Evolutionary conservation across 2,113 vertebrate genomes (phyloP), one percentile per base, ranked within the genome.

Genomic region (Festucalex cinctus): DNA sequence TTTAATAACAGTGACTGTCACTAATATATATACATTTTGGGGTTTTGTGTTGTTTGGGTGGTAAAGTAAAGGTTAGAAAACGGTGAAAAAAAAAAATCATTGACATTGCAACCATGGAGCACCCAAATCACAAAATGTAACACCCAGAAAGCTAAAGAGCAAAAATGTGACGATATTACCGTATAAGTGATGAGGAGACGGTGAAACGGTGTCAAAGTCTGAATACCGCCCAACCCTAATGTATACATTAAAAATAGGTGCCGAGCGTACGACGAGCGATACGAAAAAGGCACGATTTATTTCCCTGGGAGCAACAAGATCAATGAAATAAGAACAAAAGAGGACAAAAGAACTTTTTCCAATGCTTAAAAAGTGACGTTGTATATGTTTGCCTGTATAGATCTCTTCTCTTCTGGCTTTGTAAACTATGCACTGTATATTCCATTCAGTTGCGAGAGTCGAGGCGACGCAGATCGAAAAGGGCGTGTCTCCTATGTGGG

Each of bases 371-470:
- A 68, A 76, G 77, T 58, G 43, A 80, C 88, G 85, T 77, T 83
- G 74, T 85, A 79, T 88, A 86, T 69, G 75, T 85, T 71, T 70
- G 68, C 79, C 74, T 87, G 84, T 86, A 86, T 87, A 82, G 65
- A 83, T 86, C 73, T 83, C 72, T 82, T 86, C 73, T 83, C 72
- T 82, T 88, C 76, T 73, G 87, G 88, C 90, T 92, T 87, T 88
- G 91, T 92, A 92, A 93, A 91, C 92, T 93, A 92, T 93, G 92
- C 92, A 93, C 89, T 92, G 90, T 92, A 91, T 88, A 90, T 89
- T 84, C 83, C 83, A 82, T 84, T 64, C 71, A 78, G 75, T 75
- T 65, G 68, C 37, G 87, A 75, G 78, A 84, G 78, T 71, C 73
- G 65, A 46, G 70, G 73, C 53, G 44, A 71, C 68, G 83, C 64